Evolutionary conservation across 2,113 vertebrate species (phyloP).

Genomic region (Pollachius pollachius): DNA sequence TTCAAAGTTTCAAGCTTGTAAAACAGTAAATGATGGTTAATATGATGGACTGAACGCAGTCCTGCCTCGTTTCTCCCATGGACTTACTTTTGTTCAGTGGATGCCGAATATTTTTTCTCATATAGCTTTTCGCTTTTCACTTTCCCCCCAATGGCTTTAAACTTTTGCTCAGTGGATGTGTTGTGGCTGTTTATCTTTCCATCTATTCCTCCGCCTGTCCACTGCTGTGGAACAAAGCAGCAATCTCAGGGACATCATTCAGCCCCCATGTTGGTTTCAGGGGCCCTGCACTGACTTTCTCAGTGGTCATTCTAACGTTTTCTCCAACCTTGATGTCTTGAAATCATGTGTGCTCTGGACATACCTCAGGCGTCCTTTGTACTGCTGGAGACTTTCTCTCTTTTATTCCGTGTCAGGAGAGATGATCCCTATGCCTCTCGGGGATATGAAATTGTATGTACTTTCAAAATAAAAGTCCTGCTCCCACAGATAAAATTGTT

Average conservation of each 20-base stretch:
- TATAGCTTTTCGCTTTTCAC: no score
- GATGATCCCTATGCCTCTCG: conserved; percentile 32
- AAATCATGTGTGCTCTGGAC: neutral
- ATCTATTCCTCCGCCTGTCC: no score
- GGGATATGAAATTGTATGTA: conserved; percentile 54
- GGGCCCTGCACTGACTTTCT: neutral
- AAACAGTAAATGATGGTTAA: no score
- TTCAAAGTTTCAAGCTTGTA: no score
- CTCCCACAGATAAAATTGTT: conserved; percentile 28
- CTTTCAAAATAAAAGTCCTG: conserved; percentile 65
- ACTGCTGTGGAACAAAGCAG: neutral
- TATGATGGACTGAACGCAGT: no score
- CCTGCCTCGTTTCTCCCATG: no score
- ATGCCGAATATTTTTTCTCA: no score
- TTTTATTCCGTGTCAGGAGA: conserved; percentile 52
- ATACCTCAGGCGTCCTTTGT: conserved; percentile 8
- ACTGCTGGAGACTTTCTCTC: conserved; percentile 4
- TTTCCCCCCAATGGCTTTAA: no score
- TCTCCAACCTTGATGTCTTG: neutral
- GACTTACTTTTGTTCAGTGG: no score
- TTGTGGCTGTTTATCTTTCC: no score
- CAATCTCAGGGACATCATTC: neutral
- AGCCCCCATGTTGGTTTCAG: neutral
- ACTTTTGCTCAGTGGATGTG: no score
- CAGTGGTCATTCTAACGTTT: neutral